Evolutionary conservation across 2,113 vertebrate species (phyloP).

Genomic region (Pungitius pungitius): DNA sequence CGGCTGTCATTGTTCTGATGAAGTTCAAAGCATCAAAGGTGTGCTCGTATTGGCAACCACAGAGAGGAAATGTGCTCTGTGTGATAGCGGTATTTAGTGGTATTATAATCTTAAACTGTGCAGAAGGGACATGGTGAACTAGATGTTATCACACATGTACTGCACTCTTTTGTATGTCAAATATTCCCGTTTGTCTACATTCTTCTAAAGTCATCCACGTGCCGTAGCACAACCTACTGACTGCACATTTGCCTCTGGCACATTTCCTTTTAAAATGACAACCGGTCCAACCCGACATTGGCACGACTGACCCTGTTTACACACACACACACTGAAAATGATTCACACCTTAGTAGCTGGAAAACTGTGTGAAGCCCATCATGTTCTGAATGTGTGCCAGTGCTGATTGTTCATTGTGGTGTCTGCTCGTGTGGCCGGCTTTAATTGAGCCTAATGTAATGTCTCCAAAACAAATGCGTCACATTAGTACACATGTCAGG

Average conservation of each 20-base stretch:
- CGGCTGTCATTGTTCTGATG: background rate
- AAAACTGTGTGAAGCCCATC: background rate
- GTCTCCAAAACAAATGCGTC: too few relatives aligned
- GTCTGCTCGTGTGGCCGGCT: too few relatives aligned
- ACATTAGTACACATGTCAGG: too few relatives aligned
- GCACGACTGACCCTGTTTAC: background rate
- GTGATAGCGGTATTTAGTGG: background rate
- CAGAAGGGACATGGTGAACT: background rate
- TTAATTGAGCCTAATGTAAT: too few relatives aligned
- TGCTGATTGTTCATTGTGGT: too few relatives aligned
- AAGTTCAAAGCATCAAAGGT: background rate
- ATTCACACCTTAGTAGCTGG: background rate
- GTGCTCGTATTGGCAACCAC: background rate
- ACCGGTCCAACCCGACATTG: background rate
- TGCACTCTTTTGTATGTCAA: background rate
- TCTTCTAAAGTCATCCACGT: background rate
- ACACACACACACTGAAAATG: background rate
- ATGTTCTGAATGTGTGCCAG: too few relatives aligned
- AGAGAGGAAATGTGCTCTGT: background rate
- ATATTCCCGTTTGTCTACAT: background rate
- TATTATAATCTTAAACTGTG: background rate
- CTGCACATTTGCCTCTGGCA: background rate
- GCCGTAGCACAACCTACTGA: background rate
- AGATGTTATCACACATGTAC: background rate
- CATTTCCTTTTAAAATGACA: background rate